Conservation (phyloP, 2,888 invertebrate species). For the Theretra japonica region DNA sequence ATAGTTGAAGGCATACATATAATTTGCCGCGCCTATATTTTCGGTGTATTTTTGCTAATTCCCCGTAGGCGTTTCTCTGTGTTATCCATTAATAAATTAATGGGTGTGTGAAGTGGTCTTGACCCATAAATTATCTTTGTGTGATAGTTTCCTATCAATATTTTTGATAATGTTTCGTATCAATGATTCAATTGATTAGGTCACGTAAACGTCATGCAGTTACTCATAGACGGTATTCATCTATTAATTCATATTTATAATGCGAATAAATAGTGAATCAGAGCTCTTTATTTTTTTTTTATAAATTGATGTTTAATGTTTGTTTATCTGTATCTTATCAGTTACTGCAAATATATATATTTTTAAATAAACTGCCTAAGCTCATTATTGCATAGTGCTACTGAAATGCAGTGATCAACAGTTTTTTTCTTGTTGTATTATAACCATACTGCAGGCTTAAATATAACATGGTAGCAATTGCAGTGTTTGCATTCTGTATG, state of each 20-base stretch:
- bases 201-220: slow-evolving; percentile 1
- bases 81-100: slow-evolving; percentile 50
- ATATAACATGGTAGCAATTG: no score
- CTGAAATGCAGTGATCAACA: no score
- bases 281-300: neutral
- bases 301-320: neutral
- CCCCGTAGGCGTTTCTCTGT: slow-evolving; percentile 35
- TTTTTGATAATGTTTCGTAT: neutral
- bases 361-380: no score
- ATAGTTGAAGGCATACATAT: no score
- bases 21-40: neutral
- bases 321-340: no score
- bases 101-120: slow-evolving; percentile 30
- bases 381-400: no score
- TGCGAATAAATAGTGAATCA: neutral
- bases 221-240: neutral
- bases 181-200: slow-evolving; percentile 1
- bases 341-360: no score
- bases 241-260: neutral
- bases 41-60: neutral
- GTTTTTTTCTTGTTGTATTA: no score
- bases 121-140: neutral
- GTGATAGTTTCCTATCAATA: neutral
- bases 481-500: no score
- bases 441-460: no score